These are phyloP conservation scores for Phrynocephalus vlangalii DNA, from an alignment of 2,797 vertebrate genomes.

Conservation along the genomic window DNA sequence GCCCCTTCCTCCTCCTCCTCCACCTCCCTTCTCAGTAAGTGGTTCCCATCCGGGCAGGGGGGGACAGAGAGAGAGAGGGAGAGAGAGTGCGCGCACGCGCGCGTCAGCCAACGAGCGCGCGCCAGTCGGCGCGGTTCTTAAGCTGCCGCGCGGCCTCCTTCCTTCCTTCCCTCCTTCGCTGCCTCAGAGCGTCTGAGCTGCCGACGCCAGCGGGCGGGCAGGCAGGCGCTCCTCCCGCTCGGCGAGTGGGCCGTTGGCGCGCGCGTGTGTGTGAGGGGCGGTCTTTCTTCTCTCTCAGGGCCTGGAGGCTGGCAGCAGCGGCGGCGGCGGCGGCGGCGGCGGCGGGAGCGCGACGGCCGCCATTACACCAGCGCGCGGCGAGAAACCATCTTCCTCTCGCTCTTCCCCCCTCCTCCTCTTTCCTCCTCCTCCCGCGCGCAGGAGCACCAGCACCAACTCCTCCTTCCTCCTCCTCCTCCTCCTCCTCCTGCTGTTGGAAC, in stretches of 20 bases:
- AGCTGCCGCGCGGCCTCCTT: not conserved
- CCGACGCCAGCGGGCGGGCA: not conserved
- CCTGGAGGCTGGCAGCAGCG: not conserved
- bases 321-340: not conserved
- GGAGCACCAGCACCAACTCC: conserved; percentile 6
- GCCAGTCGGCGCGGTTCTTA: not conserved
- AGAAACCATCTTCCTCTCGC: conserved; percentile 38
- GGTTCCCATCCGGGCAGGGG: conserved; percentile 25
- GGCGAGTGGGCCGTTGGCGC: not conserved
- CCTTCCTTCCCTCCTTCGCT: not conserved
- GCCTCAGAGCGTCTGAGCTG: not conserved
- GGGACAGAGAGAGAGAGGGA: too few relatives aligned
- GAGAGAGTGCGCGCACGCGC: too few relatives aligned
- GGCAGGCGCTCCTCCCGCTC: not conserved
- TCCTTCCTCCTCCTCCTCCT: conserved; percentile 15
- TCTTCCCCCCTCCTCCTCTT: not conserved
- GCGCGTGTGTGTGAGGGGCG: not conserved
- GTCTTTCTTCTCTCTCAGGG: not conserved
- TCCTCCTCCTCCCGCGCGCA: conserved; percentile 19
- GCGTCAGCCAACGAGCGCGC: conserved; percentile 14
- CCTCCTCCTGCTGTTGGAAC: conserved; percentile 60
- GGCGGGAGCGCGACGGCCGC: not conserved
- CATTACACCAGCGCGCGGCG: conserved; percentile 23
- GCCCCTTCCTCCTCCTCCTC: not conserved
- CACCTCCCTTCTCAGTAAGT: not conserved